Percentiles rank a stretch among this genome's conserved stretches.
Evolutionary conservation across 2,888 invertebrate genomes (phyloP).

Genomic region (Polietes domitor): DNA sequence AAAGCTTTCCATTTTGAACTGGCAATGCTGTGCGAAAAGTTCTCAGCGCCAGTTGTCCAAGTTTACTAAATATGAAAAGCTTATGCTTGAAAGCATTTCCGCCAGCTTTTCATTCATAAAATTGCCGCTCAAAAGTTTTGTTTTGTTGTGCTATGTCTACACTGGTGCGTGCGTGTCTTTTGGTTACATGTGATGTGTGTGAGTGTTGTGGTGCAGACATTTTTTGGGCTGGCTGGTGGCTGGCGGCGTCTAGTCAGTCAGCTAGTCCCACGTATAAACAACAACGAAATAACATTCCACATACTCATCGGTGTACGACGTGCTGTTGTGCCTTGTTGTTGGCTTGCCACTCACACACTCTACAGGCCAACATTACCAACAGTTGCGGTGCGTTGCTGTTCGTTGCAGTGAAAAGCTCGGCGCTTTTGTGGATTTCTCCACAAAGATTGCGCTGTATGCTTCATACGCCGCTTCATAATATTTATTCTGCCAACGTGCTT

Average conservation of each 20-base stretch:
- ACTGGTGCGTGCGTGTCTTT: background rate
- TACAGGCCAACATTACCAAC: no score
- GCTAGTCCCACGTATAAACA: background rate
- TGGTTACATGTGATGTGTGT: no score
- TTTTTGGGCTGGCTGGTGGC: background rate
- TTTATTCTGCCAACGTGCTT: constrained; percentile 13
- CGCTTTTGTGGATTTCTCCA: constrained; percentile 28
- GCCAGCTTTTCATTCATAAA: constrained; percentile 54
- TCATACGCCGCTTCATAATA: constrained; percentile 11
- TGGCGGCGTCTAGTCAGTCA: background rate
- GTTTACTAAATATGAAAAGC: background rate
- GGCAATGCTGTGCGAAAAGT: background rate
- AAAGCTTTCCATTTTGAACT: background rate
- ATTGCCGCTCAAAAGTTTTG: constrained; percentile 4
- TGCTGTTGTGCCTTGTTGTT: no score
- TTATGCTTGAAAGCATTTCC: constrained; percentile 19
- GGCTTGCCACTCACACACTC: no score
- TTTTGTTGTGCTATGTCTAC: background rate
- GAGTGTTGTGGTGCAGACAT: no score
- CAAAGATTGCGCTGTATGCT: background rate
- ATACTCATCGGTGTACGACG: constrained; percentile 13
- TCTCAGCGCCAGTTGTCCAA: constrained; percentile 1
- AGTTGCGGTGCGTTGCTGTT: background rate
- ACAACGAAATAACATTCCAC: constrained; percentile 15
- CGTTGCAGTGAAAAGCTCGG: background rate